Evolutionary conservation across 1,140 invertebrate species (phyloP).

Genomic region (Drosophila prosaltans): DNA sequence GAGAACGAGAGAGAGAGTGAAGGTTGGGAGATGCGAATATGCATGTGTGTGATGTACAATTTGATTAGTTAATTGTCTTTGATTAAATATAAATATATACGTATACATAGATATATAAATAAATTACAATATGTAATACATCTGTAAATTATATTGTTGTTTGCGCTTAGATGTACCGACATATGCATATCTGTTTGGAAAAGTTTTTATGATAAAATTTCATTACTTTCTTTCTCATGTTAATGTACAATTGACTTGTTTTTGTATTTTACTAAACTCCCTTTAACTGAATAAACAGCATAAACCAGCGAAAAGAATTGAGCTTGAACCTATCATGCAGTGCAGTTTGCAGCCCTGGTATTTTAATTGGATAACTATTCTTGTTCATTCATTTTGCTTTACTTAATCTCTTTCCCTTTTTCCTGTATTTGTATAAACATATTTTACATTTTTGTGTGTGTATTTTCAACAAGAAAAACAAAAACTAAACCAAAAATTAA

Average conservation of each 20-base stretch:
- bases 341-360: constrained; percentile 22
- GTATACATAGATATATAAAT: too few species aligned
- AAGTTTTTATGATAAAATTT: too few species aligned
- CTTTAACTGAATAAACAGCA: too few species aligned
- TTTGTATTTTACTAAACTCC: too few species aligned
- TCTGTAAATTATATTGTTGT: background rate
- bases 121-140: too few species aligned
- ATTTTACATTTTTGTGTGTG: constrained; percentile 82
- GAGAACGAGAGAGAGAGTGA: constrained; percentile 14
- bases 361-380: constrained; percentile 17
- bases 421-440: constrained; percentile 58
- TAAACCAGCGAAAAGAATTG: background rate
- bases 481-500: constrained; percentile 41
- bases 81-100: background rate
- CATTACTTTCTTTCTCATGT: too few species aligned
- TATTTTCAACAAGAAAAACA: constrained; percentile 49
- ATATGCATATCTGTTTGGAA: too few species aligned
- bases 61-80: constrained; percentile 68
- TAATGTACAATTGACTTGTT: too few species aligned
- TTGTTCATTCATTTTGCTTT: constrained; percentile 20
- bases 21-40: constrained; percentile 17
- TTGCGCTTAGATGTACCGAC: too few species aligned
- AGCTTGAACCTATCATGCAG: constrained; percentile 9
- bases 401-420: constrained; percentile 8
- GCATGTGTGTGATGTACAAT: constrained; percentile 15